A percentile compares a stretch with the other conserved stretches of the same genome.
These are phyloP conservation scores for Wiebesia pumilae DNA, from an alignment of 1,140 invertebrate genomes.

Conservation along the genomic window DNA sequence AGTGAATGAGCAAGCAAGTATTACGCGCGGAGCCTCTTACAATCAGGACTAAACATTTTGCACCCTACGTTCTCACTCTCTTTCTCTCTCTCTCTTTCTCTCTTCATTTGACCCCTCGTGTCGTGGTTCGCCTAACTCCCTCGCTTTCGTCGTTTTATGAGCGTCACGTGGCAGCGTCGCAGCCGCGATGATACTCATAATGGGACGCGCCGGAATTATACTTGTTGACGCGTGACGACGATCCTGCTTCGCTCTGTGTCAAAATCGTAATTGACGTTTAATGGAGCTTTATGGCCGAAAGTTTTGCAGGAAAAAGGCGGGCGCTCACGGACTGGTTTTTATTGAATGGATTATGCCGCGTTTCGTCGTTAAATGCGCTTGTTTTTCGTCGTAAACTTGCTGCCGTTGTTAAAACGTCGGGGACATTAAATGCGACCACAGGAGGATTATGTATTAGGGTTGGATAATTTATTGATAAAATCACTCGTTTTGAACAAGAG, in stretches of 20 bases:
- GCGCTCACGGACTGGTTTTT: not conserved
- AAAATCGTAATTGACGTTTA: constrained; percentile 44
- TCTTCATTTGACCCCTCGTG: not conserved
- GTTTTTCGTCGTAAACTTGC: constrained; percentile 8
- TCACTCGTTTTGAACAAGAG: not conserved
- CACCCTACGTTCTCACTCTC: constrained; percentile 57
- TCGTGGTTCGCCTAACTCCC: not conserved
- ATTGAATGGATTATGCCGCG: not conserved
- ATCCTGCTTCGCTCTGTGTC: not conserved
- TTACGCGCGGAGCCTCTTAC: constrained; percentile 60
- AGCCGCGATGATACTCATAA: constrained; percentile 48
- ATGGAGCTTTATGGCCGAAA: constrained; percentile 24
- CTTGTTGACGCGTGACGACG: constrained; percentile 44
- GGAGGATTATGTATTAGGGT: not conserved
- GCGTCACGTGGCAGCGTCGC: constrained; percentile 39
- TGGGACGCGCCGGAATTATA: constrained; percentile 36
- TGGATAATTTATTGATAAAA: constrained; percentile 36
- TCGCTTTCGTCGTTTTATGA: constrained; percentile 30
- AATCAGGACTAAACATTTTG: constrained; percentile 70
- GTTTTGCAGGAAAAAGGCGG: not conserved
- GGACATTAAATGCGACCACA: not conserved
- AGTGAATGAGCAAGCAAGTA: constrained; percentile 41
- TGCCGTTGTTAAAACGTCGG: too few species aligned
- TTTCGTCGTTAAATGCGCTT: constrained; percentile 7
- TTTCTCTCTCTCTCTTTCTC: not conserved